Evolutionary conservation across 2,113 vertebrate genomes (phyloP).

Genomic region (Psilopogon haemacephalus): DNA sequence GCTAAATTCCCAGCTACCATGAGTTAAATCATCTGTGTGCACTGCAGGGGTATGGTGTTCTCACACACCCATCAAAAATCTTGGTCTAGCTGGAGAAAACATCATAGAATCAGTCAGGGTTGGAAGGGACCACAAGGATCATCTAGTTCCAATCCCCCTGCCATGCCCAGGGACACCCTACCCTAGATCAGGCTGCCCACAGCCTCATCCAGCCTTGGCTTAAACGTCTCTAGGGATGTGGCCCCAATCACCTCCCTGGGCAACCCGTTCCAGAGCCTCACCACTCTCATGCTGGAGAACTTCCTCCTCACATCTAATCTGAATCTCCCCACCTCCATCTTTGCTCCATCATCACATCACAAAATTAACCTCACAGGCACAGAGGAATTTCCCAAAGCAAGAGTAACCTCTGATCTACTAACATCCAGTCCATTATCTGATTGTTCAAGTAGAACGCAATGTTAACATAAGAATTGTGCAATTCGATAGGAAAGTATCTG

Average conservation of each 20-base stretch:
- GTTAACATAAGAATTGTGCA: neutral
- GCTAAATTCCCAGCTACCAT: neutral
- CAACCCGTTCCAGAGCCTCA: no score
- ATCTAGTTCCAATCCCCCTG: no score
- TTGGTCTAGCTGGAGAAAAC: neutral
- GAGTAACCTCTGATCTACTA: neutral
- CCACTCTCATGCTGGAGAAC: no score
- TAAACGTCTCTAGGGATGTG: no score
- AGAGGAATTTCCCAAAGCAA: constrained; percentile 10
- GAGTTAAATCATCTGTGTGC: accelerated
- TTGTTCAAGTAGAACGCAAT: constrained; percentile 29
- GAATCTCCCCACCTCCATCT: no score
- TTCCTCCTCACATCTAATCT: no score
- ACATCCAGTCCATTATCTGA: constrained; percentile 1
- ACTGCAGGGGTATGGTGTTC: neutral
- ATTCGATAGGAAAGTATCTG: constrained; percentile 10
- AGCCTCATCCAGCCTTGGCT: no score
- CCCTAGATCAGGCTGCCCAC: no score
- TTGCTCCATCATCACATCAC: neutral
- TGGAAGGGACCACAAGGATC: no score
- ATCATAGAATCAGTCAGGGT: no score
- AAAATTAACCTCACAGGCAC: neutral
- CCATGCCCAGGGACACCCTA: no score
- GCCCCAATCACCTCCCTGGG: no score
- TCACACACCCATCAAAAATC: neutral